Base-by-base conservation (phyloP, 1,140 invertebrate genomes). In the Geopemphigus sp. region DNA sequence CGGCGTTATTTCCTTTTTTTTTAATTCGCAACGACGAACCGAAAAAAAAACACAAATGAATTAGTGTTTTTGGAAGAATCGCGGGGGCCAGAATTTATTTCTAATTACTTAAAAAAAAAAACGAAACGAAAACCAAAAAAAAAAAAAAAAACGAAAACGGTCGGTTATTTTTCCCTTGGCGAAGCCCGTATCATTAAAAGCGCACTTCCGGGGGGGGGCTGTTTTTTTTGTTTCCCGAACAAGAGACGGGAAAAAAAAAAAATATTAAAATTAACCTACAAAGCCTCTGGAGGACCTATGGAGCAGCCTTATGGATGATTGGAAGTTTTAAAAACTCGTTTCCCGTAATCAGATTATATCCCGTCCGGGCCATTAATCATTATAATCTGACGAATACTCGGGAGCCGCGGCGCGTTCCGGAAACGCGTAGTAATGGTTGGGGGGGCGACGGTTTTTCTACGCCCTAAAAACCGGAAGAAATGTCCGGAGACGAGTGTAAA, bases 281-380 rank as follows among this genome's bases (percentile, higher is more conserved):
- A 78, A 61, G 57, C 57, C 24, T 78, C 24, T 19, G 54, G 39
- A 39, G 57, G 32, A 26, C 56, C 45, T n/a, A 39, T 11, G 8
- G n/a, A n/a, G n/a, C 1, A 59, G 22, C 54, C 74, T 78, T 26
- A 50, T 19, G 39, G 74, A 61, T 29, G 56, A 78, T 78, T 78
- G 74, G 45, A 78, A 78, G 39, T 78, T 78, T 78, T 59, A 78
- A 78, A 78, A 78, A 78, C 72, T 76, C 72, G 72, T 56, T 76
- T 57, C 22, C 45, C 39, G 32, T 63, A 63, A 78, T 78, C 74
- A 63, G 57, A 78, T 78, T 78, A 76, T 45, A 50, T 78, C 74
- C 57, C 56, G 17, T 24, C 26, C 54, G 32, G 57, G 57, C 45
- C 39, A 63, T 78, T 78, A 78, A 78, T 78, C 74, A 78, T 78